These are phyloP conservation scores for Stictonetta naevosa DNA, from an alignment of 2,113 vertebrate species.

Conservation along the genomic window DNA sequence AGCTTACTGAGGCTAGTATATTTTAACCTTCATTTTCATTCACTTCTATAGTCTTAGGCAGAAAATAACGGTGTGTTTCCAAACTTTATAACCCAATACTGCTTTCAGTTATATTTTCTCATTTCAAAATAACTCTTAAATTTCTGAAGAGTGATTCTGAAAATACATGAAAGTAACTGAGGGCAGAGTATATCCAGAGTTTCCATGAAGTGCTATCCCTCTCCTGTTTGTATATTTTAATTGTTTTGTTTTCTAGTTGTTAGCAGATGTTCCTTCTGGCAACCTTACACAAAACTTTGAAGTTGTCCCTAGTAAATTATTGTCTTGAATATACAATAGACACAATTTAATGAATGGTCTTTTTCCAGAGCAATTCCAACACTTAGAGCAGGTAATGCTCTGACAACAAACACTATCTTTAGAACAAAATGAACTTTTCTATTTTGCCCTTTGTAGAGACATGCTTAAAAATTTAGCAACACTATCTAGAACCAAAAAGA, in stretches of 20 bases:
- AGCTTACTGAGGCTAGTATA: neutral
- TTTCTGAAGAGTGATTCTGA: neutral
- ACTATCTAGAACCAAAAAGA: neutral
- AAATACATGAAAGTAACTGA: neutral
- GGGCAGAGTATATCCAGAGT: neutral
- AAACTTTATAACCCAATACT: neutral
- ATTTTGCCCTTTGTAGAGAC: neutral
- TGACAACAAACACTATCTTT: neutral
- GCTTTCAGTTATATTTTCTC: neutral
- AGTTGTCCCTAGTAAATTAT: neutral
- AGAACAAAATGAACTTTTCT: neutral
- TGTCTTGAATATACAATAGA: neutral
- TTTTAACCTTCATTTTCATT: neutral
- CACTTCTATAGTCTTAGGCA: neutral
- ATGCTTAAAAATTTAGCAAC: neutral
- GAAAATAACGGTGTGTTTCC: neutral
- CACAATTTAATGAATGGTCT: neutral
- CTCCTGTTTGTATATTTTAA: neutral
- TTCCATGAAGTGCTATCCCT: neutral
- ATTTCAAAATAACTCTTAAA: neutral
- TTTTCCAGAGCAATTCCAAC: constrained; percentile 3
- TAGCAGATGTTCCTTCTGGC: constrained; percentile 6
- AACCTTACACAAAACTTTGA: neutral
- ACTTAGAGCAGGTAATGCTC: neutral
- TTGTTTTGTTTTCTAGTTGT: neutral